Evolutionary conservation across 2,113 vertebrate genomes (phyloP).

Genomic region (Odontophorus gujanensis): DNA sequence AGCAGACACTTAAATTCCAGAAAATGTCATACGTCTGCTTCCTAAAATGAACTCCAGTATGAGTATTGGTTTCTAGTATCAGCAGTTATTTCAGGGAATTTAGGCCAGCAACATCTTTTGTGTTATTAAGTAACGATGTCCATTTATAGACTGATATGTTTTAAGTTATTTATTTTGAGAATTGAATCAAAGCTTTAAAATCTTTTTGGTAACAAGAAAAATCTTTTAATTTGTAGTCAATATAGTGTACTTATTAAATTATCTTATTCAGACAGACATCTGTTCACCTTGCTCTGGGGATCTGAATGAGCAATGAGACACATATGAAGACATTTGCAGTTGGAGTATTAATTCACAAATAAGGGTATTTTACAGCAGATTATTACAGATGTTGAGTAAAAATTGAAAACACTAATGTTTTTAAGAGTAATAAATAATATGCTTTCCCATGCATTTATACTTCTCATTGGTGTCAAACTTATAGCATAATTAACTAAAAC

Average conservation of each 20-base stretch:
- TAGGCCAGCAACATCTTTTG: neutral
- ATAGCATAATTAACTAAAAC: neutral
- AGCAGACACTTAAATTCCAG: neutral
- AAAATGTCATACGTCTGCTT: neutral
- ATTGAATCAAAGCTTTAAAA: neutral
- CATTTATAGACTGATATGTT: neutral
- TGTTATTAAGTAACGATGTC: neutral
- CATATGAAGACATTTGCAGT: neutral
- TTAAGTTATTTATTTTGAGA: neutral
- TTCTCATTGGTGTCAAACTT: neutral
- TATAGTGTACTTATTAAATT: neutral
- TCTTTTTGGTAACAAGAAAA: neutral
- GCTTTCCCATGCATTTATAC: neutral
- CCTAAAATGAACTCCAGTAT: neutral
- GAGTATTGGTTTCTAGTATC: neutral
- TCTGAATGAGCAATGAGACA: neutral
- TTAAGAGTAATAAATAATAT: neutral
- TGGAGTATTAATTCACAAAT: neutral
- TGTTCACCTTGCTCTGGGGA: neutral
- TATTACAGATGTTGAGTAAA: neutral
- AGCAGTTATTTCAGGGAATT: neutral
- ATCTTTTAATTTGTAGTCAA: neutral
- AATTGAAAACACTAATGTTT: neutral
- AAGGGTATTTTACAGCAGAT: neutral
- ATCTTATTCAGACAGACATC: neutral